These are phyloP conservation scores for Saccostrea glomerata DNA, from an alignment of 1,140 invertebrate species.

Conservation along the genomic window DNA sequence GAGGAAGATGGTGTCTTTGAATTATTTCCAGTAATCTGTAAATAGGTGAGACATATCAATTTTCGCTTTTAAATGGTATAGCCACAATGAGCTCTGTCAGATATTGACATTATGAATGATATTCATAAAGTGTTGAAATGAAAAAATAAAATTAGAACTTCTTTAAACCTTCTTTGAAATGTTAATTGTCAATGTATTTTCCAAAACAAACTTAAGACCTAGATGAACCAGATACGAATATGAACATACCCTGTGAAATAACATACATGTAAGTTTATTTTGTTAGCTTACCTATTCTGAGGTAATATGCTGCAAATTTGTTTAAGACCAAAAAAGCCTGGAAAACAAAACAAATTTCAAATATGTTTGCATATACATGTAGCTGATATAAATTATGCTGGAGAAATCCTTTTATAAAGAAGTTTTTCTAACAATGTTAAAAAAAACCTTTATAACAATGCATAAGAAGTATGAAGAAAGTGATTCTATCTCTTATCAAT, in stretches of 20 bases:
- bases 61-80: not conserved
- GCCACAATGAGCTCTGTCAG: not conserved
- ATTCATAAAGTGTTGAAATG: not conserved
- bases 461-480: not conserved
- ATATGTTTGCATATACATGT: not conserved
- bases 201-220: not conserved
- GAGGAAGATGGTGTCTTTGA: not conserved
- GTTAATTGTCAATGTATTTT: not conserved
- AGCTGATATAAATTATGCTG: not conserved
- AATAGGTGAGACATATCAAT: not conserved
- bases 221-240: not conserved
- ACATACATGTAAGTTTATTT: not conserved
- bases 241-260: not conserved
- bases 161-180: not conserved
- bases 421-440: not conserved
- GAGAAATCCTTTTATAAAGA: not conserved
- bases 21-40: conserved; percentile 11
- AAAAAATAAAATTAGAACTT: not conserved
- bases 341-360: not conserved
- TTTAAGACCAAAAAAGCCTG: conserved; percentile 16
- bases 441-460: not conserved
- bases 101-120: not conserved
- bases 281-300: conserved; percentile 4
- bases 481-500: not conserved
- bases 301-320: conserved; percentile 28